phyloP scores from a whole-genome alignment of 2,113 vertebrate genomes.

The Arvicanthis niloticus region DNA sequence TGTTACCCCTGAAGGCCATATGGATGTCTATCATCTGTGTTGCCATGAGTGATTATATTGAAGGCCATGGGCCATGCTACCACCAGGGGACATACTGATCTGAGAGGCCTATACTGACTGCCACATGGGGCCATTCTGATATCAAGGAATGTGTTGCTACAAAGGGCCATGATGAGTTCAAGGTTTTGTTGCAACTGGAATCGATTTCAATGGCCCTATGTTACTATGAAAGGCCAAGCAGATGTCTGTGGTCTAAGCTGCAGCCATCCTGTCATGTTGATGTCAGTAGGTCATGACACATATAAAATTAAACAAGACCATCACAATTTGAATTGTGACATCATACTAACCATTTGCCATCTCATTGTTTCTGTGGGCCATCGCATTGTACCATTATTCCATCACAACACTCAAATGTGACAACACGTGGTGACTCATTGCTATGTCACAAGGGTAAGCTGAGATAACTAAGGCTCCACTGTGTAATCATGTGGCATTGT shows the following conservation, averaged over 20 bases:
- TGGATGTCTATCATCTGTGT: too few species aligned
- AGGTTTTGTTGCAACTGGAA: not conserved
- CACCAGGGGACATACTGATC: not conserved
- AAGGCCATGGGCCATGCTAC: not conserved
- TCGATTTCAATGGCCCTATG: not conserved
- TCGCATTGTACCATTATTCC: not conserved
- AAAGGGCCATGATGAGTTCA: not conserved
- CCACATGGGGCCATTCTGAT: not conserved
- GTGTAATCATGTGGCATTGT: not conserved
- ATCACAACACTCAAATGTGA: not conserved
- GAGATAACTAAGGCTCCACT: not conserved
- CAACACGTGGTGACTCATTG: not conserved
- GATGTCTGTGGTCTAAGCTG: too few species aligned
- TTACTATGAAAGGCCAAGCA: not conserved
- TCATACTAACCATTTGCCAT: not conserved
- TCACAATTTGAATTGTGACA: not conserved
- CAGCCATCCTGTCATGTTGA: not conserved
- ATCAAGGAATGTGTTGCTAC: not conserved
- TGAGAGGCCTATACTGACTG: not conserved
- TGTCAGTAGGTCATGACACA: not conserved
- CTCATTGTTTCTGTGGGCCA: not conserved
- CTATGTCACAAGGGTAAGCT: not conserved
- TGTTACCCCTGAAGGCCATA: too few species aligned
- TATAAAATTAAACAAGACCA: not conserved
- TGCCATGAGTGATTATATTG: too few species aligned